Base-by-base conservation (phyloP, 2,113 vertebrate species). In the Trematomus loennbergii region DNA sequence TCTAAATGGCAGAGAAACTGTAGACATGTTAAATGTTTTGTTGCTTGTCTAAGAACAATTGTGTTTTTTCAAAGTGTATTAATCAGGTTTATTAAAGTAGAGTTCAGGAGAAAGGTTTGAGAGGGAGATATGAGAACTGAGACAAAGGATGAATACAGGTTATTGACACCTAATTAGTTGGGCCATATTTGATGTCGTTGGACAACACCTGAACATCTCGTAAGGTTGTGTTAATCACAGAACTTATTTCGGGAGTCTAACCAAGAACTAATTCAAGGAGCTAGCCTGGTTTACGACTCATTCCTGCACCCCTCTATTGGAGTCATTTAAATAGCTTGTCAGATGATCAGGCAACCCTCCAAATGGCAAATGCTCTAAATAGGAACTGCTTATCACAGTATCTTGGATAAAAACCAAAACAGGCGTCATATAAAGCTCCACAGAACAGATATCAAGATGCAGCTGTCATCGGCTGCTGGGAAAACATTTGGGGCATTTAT, bases 1-100 rank as follows among this genome's bases (percentile, higher is more conserved):
- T 67, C 5, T 61, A 79, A 84, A 65, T 70, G 70, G 59, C 64
- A 79, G 15, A 69, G 57, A 60, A 17, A 20, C 49, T 33, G 40
- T 9, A 55, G 22, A 25, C 8, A 40, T 40, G 7, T 40, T 40
- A 6, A 40, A 40, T 40, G 36, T 40, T 46, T 53, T 15, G 48
- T 16, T 15, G 12, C 36, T 40, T 40, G 36, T 40, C 48, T 5
- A 20, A 57, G 2, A 57, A 2, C 4, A 25, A 17, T 15, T 45
- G n/a, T 43, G 18, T 25, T 52, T n/a, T 12, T 22, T 73, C 3
- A 22, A 40, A 40, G 46, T 49, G 0, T 22, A 20, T 40, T 12
- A 8, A 33, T 52, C 1, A 54, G 16, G 11, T 17, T 20, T 20
- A 49, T 55, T 3, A 57, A 46, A 29, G 54, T n/a, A 15, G 22